A percentile compares a stretch with the other conserved stretches of the same genome.
Evolutionary conservation across 2,113 vertebrate species (phyloP).

Genomic region (Illadopsis cleaveri): DNA sequence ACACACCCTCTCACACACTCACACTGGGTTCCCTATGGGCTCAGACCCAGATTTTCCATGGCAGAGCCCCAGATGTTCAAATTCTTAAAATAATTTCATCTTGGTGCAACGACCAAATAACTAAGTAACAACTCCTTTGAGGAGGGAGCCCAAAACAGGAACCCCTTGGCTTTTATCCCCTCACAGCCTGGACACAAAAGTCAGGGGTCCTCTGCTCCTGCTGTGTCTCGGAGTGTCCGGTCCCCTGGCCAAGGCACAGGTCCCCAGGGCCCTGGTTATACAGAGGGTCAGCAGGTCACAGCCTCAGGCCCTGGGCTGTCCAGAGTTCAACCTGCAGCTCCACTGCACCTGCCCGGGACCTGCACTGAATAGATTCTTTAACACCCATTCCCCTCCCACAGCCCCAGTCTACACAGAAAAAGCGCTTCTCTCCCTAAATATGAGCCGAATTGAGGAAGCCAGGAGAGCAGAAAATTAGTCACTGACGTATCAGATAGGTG

Average conservation of each 20-base stretch:
- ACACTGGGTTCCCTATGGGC: background rate
- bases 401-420: background rate
- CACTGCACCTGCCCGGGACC: background rate
- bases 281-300: background rate
- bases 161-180: background rate
- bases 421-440: no score
- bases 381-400: background rate
- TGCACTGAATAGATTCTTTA: background rate
- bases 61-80: background rate
- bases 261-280: background rate
- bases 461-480: background rate
- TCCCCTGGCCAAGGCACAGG: background rate
- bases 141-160: background rate
- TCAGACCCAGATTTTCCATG: background rate
- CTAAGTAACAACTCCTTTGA: background rate
- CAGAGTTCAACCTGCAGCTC: background rate
- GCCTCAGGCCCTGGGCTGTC: no score
- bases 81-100: background rate
- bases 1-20: background rate
- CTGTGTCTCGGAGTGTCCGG: rapidly evolving
- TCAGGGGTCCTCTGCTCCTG: background rate
- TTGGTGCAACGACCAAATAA: background rate
- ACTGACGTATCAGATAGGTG: background rate
- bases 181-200: background rate
- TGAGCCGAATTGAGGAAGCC: background rate